A percentile compares a stretch with the other conserved stretches of the same genome.
phyloP scores from a whole-genome alignment of 1,140 invertebrate genomes.

The Zaprionus kolodkinae region DNA sequence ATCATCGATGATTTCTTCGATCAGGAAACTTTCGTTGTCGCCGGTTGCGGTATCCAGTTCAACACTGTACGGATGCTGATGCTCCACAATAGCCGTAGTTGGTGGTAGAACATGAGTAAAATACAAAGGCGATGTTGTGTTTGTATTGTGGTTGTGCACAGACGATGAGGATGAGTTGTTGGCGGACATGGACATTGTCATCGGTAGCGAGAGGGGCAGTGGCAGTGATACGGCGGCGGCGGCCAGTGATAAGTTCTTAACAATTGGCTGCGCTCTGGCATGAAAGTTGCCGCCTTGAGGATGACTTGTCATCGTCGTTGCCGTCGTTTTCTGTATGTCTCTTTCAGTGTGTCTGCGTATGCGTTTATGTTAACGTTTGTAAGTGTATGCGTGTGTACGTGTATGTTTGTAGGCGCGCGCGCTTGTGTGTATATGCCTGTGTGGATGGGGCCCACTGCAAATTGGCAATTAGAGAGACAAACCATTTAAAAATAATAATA shows the following conservation, averaged over 20 bases:
- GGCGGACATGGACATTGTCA: slow-evolving; percentile 25
- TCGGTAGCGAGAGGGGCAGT: slow-evolving; percentile 41
- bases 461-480: slow-evolving; percentile 58
- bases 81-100: slow-evolving; percentile 52
- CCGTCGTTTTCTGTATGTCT: slow-evolving; percentile 33
- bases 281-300: slow-evolving; percentile 72
- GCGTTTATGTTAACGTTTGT: slow-evolving; percentile 25
- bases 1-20: slow-evolving; percentile 75
- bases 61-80: slow-evolving; percentile 65
- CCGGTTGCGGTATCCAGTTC: slow-evolving; percentile 56
- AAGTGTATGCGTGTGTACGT: slow-evolving; percentile 34
- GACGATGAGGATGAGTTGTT: slow-evolving; percentile 30
- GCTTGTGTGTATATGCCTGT: slow-evolving; percentile 47
- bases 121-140: slow-evolving; percentile 59
- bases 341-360: slow-evolving; percentile 28
- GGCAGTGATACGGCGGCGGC: slow-evolving; percentile 69
- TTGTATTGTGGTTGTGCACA: slow-evolving; percentile 37
- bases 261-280: slow-evolving; percentile 56
- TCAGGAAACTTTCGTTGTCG: slow-evolving; percentile 73
- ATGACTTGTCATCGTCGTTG: slow-evolving; percentile 75
- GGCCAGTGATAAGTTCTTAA: slow-evolving; percentile 70
- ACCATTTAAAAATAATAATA: slow-evolving; percentile 41
- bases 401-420: slow-evolving; percentile 53
- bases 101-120: slow-evolving; percentile 62
- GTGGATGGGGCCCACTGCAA: slow-evolving; percentile 46